These are phyloP conservation scores for Pygathrix nemaeus DNA, from an alignment of 2,113 vertebrate species.

Conservation along the genomic window DNA sequence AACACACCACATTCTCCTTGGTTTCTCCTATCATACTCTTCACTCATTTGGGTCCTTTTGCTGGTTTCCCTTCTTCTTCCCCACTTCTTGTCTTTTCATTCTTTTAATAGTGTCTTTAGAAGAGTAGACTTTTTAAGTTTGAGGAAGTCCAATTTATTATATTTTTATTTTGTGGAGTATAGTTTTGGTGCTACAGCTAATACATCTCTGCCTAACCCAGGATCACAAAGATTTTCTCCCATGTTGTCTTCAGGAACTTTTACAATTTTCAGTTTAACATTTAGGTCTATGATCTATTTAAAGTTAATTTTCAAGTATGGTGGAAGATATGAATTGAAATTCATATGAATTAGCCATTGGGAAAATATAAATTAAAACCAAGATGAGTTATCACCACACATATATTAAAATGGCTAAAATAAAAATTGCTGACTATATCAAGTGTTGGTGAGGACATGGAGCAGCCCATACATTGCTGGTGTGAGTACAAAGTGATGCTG, in stretches of 20 bases:
- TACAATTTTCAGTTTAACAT: neutral
- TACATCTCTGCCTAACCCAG: neutral
- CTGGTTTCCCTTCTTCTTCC: neutral
- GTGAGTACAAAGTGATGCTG: neutral
- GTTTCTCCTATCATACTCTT: neutral
- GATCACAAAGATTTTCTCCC: neutral
- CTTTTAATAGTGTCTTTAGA: neutral
- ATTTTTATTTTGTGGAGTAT: neutral
- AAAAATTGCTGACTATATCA: neutral
- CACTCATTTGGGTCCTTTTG: neutral
- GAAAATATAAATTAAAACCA: slow-evolving; percentile 18
- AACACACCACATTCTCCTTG: neutral
- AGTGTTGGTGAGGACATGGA: neutral
- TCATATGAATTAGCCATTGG: neutral
- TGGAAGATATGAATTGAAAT: neutral
- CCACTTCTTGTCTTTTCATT: neutral
- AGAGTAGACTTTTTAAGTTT: neutral
- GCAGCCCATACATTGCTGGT: neutral
- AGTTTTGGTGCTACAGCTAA: neutral
- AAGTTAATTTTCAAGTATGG: neutral
- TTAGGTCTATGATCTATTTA: neutral
- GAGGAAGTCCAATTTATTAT: neutral
- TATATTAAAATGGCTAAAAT: neutral
- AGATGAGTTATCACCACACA: neutral
- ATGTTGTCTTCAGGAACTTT: neutral